These are phyloP conservation scores for Agrotis ipsilon DNA, from an alignment of 2,888 invertebrate genomes.

Conservation along the genomic window DNA sequence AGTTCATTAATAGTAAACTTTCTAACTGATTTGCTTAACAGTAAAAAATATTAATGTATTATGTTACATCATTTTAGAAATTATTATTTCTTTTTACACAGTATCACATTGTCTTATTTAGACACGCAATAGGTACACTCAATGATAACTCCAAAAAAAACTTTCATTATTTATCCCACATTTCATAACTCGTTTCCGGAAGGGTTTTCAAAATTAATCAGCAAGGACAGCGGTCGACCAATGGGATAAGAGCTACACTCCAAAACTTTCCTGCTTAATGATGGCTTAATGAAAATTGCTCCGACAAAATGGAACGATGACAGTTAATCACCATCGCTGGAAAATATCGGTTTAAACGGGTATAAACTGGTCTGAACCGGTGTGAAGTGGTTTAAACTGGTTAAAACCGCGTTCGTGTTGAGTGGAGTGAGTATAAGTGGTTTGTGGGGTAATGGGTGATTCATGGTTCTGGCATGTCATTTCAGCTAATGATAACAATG, in stretches of 20 bases:
- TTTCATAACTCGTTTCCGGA: constrained; percentile 30
- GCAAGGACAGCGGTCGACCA: constrained; percentile 76
- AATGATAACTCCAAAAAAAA: neutral
- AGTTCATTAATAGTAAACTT: too few relatives aligned
- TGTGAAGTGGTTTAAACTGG: constrained; percentile 8
- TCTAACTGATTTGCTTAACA: too few relatives aligned
- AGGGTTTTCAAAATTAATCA: constrained; percentile 81
- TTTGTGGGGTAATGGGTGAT: neutral
- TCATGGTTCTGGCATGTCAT: constrained; percentile 7
- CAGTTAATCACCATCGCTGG: constrained; percentile 56
- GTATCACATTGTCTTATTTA: too few relatives aligned
- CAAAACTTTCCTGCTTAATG: constrained; percentile 81
- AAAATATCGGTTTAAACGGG: constrained; percentile 53
- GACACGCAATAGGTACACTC: too few relatives aligned
- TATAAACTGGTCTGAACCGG: constrained; percentile 11
- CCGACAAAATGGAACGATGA: constrained; percentile 62
- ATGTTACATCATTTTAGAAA: too few relatives aligned
- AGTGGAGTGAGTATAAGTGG: constrained; percentile 16
- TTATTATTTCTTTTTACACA: too few relatives aligned
- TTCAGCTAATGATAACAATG: neutral
- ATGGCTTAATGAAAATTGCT: constrained; percentile 84
- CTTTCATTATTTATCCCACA: neutral
- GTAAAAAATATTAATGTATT: too few relatives aligned
- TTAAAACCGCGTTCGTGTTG: constrained; percentile 1
- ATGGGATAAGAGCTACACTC: constrained; percentile 76